Base-by-base conservation (phyloP, 64 coral and sea anemone species). In the Dendrophyllia cribrosa region DNA sequence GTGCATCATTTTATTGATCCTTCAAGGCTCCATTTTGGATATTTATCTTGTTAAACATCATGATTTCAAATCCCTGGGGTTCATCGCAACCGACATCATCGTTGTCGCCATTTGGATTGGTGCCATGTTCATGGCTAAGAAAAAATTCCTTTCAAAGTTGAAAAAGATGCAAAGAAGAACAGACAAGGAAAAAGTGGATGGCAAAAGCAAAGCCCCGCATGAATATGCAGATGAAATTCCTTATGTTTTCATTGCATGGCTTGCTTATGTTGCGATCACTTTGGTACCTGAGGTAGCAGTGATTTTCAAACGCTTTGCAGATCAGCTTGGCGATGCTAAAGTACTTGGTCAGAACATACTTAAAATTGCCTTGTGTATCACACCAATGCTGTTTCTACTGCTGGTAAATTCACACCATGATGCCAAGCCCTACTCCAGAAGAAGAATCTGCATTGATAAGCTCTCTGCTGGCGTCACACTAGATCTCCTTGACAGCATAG, bases 401-500 rank as follows among this genome's bases (percentile, higher is more conserved):
- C 72, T 98, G 5, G 89, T 95, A n/a, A 93, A 88, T 60, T 98
- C 96, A 9, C 96, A 95, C 51, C 96, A 98, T 25, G 91, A 95
- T 92, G 59, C 93, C 0, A 62, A 85, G 23, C 95, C 88, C 5
- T 65, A 92, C n/a, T 76, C 90, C 0, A 77, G 43, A 16, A 76
- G 96, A 24, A 95, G 91, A 78, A 71, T 75, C 58, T 98, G 89
- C 66, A 81, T 98, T 19, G 93, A 95, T 26, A 98, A 95, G 76
- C 53, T 98, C 23, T 89, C 91, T 1, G 96, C 93, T 15, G 83
- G 90, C 1, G 96, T 98, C 9, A 95, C 96, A 4, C 59, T 98
- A 4, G 96, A 98, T 88, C 56, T 98, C 6, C 94, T 98, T 44
- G 96, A 98, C 85, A 98, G 96, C 9, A 98, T 98, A 45, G 96